Conservation (phyloP, 2,797 vertebrate species). For the Rhynchonycteris naso region DNA sequence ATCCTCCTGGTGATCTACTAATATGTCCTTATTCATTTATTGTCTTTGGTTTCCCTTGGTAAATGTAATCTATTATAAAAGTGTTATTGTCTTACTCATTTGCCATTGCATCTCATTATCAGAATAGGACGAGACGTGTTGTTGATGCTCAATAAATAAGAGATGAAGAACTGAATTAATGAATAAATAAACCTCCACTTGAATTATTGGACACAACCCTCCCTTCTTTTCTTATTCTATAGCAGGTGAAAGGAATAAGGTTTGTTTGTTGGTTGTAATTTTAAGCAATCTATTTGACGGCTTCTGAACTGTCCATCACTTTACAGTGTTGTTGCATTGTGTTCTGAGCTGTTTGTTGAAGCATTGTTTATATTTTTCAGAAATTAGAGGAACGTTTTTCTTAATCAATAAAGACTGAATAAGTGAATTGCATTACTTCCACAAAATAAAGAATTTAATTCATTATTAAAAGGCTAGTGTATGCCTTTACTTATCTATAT, state of each 20-base stretch:
- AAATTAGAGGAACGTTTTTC: slow-evolving; percentile 40
- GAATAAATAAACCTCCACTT: neutral
- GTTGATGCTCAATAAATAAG: neutral
- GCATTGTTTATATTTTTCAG: neutral
- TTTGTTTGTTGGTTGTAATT: neutral
- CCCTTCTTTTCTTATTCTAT: neutral
- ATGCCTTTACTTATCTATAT: slow-evolving; percentile 56
- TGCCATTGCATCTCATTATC: neutral
- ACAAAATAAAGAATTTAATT: slow-evolving; percentile 10
- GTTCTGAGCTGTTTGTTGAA: slow-evolving; percentile 36
- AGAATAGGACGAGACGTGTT: neutral
- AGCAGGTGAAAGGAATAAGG: neutral
- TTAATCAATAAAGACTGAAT: neutral
- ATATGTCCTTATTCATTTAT: neutral
- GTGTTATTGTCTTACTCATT: neutral
- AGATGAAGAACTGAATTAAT: slow-evolving; percentile 3
- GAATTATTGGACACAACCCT: neutral
- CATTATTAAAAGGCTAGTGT: slow-evolving; percentile 59
- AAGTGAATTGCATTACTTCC: slow-evolving; percentile 49
- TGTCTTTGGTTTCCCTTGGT: neutral
- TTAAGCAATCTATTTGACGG: neutral
- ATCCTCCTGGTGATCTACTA: neutral
- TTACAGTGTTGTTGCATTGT: slow-evolving; percentile 7
- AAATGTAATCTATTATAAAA: neutral
- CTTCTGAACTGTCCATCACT: neutral